Base-by-base conservation (phyloP, 2,113 vertebrate genomes). In the Sebastes fasciatus region DNA sequence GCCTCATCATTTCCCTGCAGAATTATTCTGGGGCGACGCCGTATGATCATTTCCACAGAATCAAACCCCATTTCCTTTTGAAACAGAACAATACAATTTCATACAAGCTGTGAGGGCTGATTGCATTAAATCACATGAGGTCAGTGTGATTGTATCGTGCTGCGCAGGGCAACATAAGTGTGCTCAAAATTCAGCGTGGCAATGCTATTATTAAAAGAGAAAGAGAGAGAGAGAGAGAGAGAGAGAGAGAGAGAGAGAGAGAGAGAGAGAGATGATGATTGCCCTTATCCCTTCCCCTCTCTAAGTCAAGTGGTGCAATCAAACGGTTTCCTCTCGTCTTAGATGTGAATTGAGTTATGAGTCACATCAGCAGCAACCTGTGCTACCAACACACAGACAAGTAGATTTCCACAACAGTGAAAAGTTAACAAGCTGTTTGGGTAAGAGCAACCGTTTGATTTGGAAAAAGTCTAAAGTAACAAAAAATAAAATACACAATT, bases 91-190 rank as follows among this genome's bases (percentile, higher is more conserved):
- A 84, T 78, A 74, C 73, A 74, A 89, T 91, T 89, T 91, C 74
- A 84, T 79, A 85, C 90, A 86, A 87, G 83, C 84, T 90, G 85
- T 67, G 88, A 89, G 80, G 72, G 67, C 85, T 91, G 90, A 91
- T 91, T 88, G 71, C 80, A 71, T 82, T 87, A 88, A 91, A 88
- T 89, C 77, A 80, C 77, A 75, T 55, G 68, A 90, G 87, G 81
- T 91, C 82, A 80, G 84, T 70, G 58, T 74, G 84, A 84, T 75
- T 74, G 72, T 54, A 63, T 79, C 82, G 61, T 63, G 70, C 83
- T 64, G 79, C 5, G n/a, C 62, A 85, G 73, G 77, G 19, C 61
- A n/a, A 74, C 60, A 43, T 54, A 80, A 75, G 79, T 85, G 66
- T 68, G 55, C 75, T 87, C 40, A 86, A 86, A 75, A 89, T 75